Percentiles rank a stretch among this genome's conserved stretches.
phyloP scores from a whole-genome alignment of 2,888 invertebrate genomes.

The Leistus spinibarbis region DNA sequence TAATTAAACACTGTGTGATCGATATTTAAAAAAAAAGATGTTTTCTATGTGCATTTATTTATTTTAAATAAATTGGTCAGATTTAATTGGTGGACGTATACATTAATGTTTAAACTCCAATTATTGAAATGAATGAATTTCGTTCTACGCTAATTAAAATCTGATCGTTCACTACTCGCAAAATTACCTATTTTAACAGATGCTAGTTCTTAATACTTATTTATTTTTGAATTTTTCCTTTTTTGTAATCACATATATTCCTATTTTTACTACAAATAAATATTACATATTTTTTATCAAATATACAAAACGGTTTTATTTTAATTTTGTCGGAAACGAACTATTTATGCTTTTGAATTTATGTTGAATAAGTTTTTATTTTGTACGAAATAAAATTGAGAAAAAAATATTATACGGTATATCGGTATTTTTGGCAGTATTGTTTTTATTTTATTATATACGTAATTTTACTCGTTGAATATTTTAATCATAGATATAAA shows the following conservation, averaged over 20 bases:
- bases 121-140: too few relatives aligned
- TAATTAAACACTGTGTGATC: neutral
- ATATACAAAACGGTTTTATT: neutral
- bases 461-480: neutral
- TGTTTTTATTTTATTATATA: neutral
- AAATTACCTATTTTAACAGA: conserved; percentile 6
- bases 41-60: neutral
- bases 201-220: conserved; percentile 26
- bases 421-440: neutral
- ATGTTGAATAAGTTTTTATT: neutral
- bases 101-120: conserved; percentile 23
- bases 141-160: neutral
- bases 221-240: conserved; percentile 22
- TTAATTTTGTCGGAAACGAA: neutral
- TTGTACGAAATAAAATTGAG: neutral
- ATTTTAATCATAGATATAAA: neutral
- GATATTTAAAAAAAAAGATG: neutral
- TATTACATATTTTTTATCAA: conserved; percentile 20
- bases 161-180: neutral
- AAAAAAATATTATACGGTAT: neutral
- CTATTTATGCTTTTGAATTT: neutral
- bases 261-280: conserved; percentile 30
- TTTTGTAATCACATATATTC: conserved; percentile 28
- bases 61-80: conserved; percentile 19
- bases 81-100: conserved; percentile 27